Base-by-base conservation (phyloP, 1,140 invertebrate genomes). In the Drosophila quadrilineata region DNA sequence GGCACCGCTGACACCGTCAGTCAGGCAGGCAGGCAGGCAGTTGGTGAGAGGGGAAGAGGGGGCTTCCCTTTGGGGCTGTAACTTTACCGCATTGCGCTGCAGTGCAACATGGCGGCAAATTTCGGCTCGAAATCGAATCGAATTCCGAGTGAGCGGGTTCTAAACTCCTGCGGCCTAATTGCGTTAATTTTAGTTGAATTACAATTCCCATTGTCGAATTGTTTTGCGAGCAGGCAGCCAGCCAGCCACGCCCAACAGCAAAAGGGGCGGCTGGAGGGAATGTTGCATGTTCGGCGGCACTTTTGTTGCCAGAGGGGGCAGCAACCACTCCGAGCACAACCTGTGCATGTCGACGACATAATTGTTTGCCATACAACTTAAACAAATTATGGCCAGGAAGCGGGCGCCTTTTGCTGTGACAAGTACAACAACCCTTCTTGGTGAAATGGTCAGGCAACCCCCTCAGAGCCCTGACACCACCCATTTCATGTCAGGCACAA, bases 171-270 rank as follows among this genome's bases (percentile, higher is more conserved):
- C 77, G 79, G 79, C 77, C 72, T 84, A 84, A 84, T 84, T 84
- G 74, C 74, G 79, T 84, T 84, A 84, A 84, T 84, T 84, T 85
- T 57, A 41, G 79, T 71, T 58, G 71, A 53, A 80, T 71, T 80
- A 65, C 75, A 36, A 57, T 66, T 64, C 69, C 28, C 70, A 85
- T 66, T 57, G 54, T 52, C 38, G 48, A 53, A 72, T 82, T 76
- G 72, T 84, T 82, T 79, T 31, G 12, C 17, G 33, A n/a, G 14
- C 24, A 28, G 60, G 43, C 49, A 59, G n/a, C n/a, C 65, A 24
- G 43, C 52, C 36, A 24, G 14, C 9, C 52, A 48, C 53, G 45
- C 58, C 71, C 29, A 40, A 3, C 8, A n/a, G n/a, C n/a, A n/a
- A n/a, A n/a, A n/a, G n/a, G n/a, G 22, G 4, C 5, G 22, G 19